Evolutionary conservation across 2,797 vertebrate species (phyloP), one percentile per base, ranked within the genome.

Genomic region (Crocidura indochinensis): DNA sequence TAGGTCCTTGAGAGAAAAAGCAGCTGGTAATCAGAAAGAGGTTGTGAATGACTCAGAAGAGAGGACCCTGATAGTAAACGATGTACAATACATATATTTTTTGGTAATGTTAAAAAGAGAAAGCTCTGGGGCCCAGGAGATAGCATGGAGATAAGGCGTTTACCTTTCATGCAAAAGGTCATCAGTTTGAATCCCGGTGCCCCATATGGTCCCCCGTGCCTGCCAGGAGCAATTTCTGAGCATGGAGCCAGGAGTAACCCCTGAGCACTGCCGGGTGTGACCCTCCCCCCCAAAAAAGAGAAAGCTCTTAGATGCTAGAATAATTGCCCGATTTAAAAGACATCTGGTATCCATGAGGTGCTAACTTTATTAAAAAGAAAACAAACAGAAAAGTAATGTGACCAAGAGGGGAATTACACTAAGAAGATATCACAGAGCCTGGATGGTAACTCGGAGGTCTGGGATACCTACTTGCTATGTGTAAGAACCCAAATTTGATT

Each of bases 381-480:
- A 38, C 38, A 38, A 38, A 38, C 38, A 38, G 5, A 38, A 38
- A 91, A 92, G 94, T 95, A 94, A 93, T 96, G 96, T 96, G 88
- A 95, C 80, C 92, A 91, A 90, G 90, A 96, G 86, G 88, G 87
- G 87, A 97, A 83, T 73, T 87, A 84, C 80, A 92, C 94, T 94
- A 92, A 79, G 94, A 82, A 96, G 94, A 95, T 91, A 96, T 95
- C 94, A 91, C 82, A 93, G 90, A 65, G 51, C 11, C 11, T 53
- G 17, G 51, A 12, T 14, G 51, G 51, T 17, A 53, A 17, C 51
- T 53, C 4, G 51, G 11, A 53, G 51, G 51, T 17, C 51, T 53
- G 51, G 51, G 51, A 17, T 53, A 53, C 51, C 51, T 53, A 17
- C 51, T 17, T 53, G 51, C 51, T 14, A 53, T 53, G 51, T 53